A percentile compares a stretch with the other conserved stretches of the same genome.
Evolutionary conservation across 2,797 vertebrate species (phyloP).

Genomic region (Argya squamiceps): DNA sequence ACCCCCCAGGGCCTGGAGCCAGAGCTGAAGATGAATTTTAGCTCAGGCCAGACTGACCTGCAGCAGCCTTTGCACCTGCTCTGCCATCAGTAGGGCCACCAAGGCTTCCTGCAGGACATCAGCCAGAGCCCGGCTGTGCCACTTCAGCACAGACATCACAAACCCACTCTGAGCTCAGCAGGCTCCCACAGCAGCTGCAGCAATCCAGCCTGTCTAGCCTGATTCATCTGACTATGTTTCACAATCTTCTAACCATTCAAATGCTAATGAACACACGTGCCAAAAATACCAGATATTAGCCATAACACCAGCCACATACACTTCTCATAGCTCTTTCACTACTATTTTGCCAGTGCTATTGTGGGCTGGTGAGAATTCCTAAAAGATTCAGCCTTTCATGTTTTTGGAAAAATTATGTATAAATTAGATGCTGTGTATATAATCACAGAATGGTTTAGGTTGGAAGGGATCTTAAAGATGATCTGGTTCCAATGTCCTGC

Average conservation of each 20-base stretch:
- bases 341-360: neutral
- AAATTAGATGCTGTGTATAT: neutral
- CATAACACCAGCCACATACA: neutral
- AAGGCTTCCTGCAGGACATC: neutral
- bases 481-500: neutral
- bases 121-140: rapidly evolving
- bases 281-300: neutral
- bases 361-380: neutral
- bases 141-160: neutral
- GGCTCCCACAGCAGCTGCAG: neutral
- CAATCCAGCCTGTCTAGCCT: neutral
- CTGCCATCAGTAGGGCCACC: rapidly evolving
- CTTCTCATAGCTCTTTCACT: neutral
- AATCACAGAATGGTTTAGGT: neutral
- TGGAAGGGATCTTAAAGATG: neutral
- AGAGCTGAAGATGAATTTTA: neutral
- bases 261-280: neutral
- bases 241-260: neutral
- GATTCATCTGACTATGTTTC: neutral
- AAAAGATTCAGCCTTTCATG: neutral
- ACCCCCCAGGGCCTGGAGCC: neutral
- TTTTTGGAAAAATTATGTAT: neutral
- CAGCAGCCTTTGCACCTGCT: neutral
- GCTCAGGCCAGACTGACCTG: neutral
- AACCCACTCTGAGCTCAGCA: neutral